A percentile compares a stretch with the other conserved stretches of the same genome.
These are phyloP conservation scores for Caenorhabditis imperialis DNA, from an alignment of 2,888 invertebrate species.

Conservation along the genomic window DNA sequence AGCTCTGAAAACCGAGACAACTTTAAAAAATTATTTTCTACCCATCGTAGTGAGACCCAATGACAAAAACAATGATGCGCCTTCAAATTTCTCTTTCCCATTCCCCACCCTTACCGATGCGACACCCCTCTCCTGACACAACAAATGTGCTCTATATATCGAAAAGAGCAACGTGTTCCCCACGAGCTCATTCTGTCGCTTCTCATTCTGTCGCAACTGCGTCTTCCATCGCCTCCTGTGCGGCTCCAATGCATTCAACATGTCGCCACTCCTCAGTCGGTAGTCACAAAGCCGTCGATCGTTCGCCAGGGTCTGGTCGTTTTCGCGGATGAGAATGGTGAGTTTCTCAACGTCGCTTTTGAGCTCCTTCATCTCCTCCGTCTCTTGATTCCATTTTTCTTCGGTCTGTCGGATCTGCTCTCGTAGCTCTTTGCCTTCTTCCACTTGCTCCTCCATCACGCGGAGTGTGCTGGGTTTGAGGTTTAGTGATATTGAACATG, in stretches of 20 bases:
- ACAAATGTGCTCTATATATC: constrained; percentile 26
- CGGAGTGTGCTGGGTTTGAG: constrained; percentile 30
- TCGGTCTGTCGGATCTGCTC: constrained; percentile 34
- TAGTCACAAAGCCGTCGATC: constrained; percentile 55
- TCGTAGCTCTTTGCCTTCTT: constrained; percentile 44
- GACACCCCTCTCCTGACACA: constrained; percentile 32
- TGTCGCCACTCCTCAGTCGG: constrained; percentile 45
- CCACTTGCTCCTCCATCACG: constrained; percentile 45
- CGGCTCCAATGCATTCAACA: constrained; percentile 34
- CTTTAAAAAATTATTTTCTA: constrained; percentile 4
- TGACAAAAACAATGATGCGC: too few relatives aligned
- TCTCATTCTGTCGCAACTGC: constrained; percentile 27
- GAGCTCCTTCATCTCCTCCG: constrained; percentile 30
- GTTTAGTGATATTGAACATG: too few relatives aligned
- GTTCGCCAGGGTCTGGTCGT: constrained; percentile 47
- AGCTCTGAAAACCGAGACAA: too few relatives aligned
- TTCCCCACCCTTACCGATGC: constrained; percentile 24
- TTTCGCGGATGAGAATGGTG: constrained; percentile 35
- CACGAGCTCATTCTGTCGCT: constrained; percentile 37
- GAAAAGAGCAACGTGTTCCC: constrained; percentile 48
- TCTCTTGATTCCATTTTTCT: constrained; percentile 17
- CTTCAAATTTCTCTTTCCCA: too few relatives aligned
- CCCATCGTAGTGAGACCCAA: too few relatives aligned
- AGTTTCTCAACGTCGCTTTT: constrained; percentile 40
- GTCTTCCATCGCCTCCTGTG: constrained; percentile 48